These are phyloP conservation scores for Nymphalis urticae DNA, from an alignment of 2,888 invertebrate species.

Conservation along the genomic window DNA sequence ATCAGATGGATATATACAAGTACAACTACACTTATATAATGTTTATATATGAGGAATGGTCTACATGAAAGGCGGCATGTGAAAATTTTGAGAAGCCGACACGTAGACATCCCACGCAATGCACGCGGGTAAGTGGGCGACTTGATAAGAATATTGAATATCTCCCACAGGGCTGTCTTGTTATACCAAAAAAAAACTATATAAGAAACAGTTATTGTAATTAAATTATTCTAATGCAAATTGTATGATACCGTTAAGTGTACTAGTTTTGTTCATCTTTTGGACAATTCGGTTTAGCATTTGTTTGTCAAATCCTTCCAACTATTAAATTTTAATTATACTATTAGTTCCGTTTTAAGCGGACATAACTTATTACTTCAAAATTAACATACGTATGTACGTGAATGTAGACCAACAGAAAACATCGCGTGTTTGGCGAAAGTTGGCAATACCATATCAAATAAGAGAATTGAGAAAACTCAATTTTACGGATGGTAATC, in stretches of 20 bases:
- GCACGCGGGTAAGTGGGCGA: conserved; percentile 64
- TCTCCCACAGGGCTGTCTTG: conserved; percentile 50
- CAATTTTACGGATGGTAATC: too few relatives aligned
- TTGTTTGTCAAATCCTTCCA: too few relatives aligned
- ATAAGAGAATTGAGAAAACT: too few relatives aligned
- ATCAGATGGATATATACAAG: too few relatives aligned
- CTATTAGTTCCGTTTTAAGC: not conserved
- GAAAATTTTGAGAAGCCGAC: conserved; percentile 44
- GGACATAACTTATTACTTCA: not conserved
- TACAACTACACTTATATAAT: not conserved
- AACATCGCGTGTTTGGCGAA: too few relatives aligned
- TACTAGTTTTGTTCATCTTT: too few relatives aligned
- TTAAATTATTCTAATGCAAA: not conserved
- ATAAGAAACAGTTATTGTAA: conserved; percentile 25
- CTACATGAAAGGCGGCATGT: conserved; percentile 21
- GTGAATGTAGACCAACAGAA: too few relatives aligned
- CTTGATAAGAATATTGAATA: conserved; percentile 60
- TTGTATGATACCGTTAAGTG: too few relatives aligned
- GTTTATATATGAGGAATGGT: conserved; percentile 11
- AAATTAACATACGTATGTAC: too few relatives aligned
- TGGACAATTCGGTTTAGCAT: too few relatives aligned
- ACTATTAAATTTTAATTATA: not conserved
- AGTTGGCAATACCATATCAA: too few relatives aligned
- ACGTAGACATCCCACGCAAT: conserved; percentile 52
- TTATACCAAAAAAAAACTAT: conserved; percentile 53